Evolutionary conservation across 2,113 vertebrate species (phyloP).

Genomic region (Embiotoca jacksoni): DNA sequence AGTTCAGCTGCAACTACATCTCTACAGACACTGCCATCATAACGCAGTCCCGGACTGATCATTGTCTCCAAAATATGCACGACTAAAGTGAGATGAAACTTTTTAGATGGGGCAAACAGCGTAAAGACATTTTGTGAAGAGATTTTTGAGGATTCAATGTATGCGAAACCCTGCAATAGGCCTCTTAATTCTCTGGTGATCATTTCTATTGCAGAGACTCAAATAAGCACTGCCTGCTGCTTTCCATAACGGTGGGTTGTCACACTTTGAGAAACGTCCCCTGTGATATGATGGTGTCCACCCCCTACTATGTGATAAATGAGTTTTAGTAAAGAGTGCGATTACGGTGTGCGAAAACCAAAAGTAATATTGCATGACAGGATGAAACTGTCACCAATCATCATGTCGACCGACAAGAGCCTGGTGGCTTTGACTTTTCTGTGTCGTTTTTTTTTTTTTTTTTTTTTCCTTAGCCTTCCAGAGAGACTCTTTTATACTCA

Average conservation of each 20-base stretch:
- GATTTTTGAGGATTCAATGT: neutral
- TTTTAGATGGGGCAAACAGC: neutral
- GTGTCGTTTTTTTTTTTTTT: conserved; percentile 17
- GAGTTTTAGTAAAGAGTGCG: conserved; percentile 60
- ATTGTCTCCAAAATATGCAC: neutral
- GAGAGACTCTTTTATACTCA: conserved; percentile 49
- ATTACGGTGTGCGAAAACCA: conserved; percentile 69
- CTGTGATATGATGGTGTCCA: conserved; percentile 53
- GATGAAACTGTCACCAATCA: conserved; percentile 64
- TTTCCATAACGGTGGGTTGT: conserved; percentile 55
- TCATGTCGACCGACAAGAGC: conserved; percentile 45
- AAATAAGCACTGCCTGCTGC: conserved; percentile 35
- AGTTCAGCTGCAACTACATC: neutral
- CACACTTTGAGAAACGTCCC: conserved; percentile 57
- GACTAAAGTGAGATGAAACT: conserved; percentile 1
- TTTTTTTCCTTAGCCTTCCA: conserved; percentile 14
- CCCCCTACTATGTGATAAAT: conserved; percentile 72
- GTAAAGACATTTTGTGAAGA: neutral
- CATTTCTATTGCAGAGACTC: conserved; percentile 17
- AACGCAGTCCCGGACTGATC: neutral
- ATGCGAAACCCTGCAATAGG: neutral
- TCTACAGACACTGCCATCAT: neutral
- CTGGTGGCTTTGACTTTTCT: conserved; percentile 47
- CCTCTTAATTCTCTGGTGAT: conserved; percentile 3
- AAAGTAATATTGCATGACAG: conserved; percentile 67